Percentiles rank a stretch among this genome's conserved stretches.
phyloP scores from a whole-genome alignment of 2,888 invertebrate species.

The Dryocosmus kuriphilus region DNA sequence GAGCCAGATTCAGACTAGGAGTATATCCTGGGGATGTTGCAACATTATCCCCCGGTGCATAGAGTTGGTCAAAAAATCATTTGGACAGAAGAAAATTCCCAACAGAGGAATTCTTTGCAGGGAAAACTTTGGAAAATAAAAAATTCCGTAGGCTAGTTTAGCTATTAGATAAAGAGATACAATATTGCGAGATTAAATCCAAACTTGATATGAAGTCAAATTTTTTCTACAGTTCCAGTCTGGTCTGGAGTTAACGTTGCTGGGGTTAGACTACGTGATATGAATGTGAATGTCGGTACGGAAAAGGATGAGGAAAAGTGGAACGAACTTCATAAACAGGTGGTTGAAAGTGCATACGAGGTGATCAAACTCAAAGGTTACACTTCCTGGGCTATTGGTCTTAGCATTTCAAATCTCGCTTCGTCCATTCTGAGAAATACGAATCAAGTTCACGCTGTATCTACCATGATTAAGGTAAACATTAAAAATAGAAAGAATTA shows the following conservation, averaged over 20 bases:
- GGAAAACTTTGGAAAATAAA: no score
- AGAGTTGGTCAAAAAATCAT: no score
- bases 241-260: conserved; percentile 97
- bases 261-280: conserved; percentile 89
- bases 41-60: no score
- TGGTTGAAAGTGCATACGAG: conserved; percentile 92
- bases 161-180: no score
- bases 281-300: conserved; percentile 87
- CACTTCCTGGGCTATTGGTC: conserved; percentile 94
- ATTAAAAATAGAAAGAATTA: no score
- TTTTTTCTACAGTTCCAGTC: conserved; percentile 84
- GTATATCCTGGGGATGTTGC: no score
- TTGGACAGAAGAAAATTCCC: no score
- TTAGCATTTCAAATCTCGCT: conserved; percentile 87
- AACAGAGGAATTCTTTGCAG: no score
- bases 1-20: no score
- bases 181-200: no score
- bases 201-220: not conserved
- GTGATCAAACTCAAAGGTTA: conserved; percentile 93
- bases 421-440: conserved; percentile 86
- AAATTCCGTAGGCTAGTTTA: no score
- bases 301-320: conserved; percentile 88
- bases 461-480: conserved; percentile 87
- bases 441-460: conserved; percentile 87
- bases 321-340: conserved; percentile 88